Evolutionary conservation across 2,888 invertebrate species (phyloP), one percentile per base, ranked within the genome.

Genomic region (Hedya salicella): DNA sequence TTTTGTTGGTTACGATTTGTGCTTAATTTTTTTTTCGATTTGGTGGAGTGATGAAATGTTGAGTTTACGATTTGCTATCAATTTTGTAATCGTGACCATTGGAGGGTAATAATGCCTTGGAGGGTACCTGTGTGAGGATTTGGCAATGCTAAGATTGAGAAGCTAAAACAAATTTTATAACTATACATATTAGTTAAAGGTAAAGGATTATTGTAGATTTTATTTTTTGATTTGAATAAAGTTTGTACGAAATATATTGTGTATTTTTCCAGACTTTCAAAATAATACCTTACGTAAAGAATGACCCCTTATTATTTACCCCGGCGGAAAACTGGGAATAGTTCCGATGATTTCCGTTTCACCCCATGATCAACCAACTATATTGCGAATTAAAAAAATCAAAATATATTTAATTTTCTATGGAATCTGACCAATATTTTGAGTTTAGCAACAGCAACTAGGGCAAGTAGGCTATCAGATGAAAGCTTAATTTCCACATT

Each of bases 151-250:
- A 52, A 78, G 73, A 77, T 77, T 76, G 79, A 80, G 82, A 87
- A 81, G 85, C 83, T 87, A 85, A 85, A 87, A 86, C 82, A 87
- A 86, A 82, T 84, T 85, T 86, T 77, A 85, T 84, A 80, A 86
- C 81, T 89, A 89, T 89, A 90, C 81, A 83, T 84, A 85, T 79
- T 85, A 83, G 86, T 82, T 82, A 83, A 81, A 86, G 87, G 74
- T 78, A 80, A 84, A 88, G 84, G 82, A 85, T 84, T 89, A 89
- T 86, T 91, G 91, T 91, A 91, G 89, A 90, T 86, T 91, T 92
- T 92, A 92, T 92, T 92, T 92, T 92, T 92, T 87, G 91, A 92
- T 89, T 91, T 91, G 89, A 92, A 90, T 92, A 92, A 92, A 92
- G 89, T 92, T 92, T 92, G 90, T 92, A 91, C 85, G 81, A 91